Evolutionary conservation across 2,888 invertebrate genomes (phyloP).

Genomic region (Dryobotodes eremita): DNA sequence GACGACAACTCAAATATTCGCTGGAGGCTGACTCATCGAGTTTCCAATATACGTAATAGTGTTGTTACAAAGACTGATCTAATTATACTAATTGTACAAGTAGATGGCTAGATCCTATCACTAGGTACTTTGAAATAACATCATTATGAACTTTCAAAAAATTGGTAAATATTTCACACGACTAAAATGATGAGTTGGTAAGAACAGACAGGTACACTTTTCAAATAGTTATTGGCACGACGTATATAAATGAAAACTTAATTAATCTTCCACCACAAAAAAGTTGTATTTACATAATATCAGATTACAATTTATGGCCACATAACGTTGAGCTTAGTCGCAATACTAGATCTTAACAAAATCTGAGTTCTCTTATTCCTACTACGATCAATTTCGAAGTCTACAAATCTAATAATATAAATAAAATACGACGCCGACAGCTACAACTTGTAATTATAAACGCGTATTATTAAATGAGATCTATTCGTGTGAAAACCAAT

Average conservation of each 20-base stretch:
- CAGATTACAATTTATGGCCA: slow-evolving; percentile 23
- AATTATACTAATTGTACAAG: slow-evolving; percentile 9
- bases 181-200: slow-evolving; percentile 5
- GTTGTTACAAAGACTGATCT: neutral
- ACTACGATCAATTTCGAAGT: slow-evolving; percentile 18
- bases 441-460: slow-evolving; percentile 30
- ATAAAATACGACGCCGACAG: slow-evolving; percentile 36
- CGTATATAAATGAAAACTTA: slow-evolving; percentile 13
- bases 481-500: slow-evolving; percentile 58
- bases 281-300: slow-evolving; percentile 14
- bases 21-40: neutral
- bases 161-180: neutral
- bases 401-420: slow-evolving; percentile 28
- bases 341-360: slow-evolving; percentile 23
- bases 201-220: slow-evolving; percentile 17
- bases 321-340: neutral
- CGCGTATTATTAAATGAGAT: slow-evolving; percentile 58
- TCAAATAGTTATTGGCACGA: slow-evolving; percentile 39
- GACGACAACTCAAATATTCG: neutral
- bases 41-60: neutral
- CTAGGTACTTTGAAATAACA: slow-evolving; percentile 1
- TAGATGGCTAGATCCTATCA: slow-evolving; percentile 11
- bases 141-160: neutral
- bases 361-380: slow-evolving; percentile 5
- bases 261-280: slow-evolving; percentile 1